Evolutionary conservation across 2,113 vertebrate species (phyloP).

Genomic region (Glaucomys volans): DNA sequence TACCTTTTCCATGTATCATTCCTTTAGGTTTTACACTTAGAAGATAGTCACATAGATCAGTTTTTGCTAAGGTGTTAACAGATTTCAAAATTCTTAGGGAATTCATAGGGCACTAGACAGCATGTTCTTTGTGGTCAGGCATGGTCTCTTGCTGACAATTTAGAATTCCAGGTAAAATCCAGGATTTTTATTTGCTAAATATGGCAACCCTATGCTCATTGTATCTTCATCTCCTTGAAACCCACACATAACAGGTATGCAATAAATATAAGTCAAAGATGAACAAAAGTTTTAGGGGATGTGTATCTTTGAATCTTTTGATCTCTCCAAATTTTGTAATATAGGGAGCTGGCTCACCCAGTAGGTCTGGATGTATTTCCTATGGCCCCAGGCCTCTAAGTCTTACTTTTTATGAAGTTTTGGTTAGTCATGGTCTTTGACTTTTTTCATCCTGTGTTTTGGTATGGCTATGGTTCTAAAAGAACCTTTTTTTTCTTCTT

Average conservation of each 20-base stretch:
- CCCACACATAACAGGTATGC: background rate
- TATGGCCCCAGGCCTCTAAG: background rate
- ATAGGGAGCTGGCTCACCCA: background rate
- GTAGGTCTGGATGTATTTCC: background rate
- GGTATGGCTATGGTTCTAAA: background rate
- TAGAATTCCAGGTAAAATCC: slow-evolving; percentile 10
- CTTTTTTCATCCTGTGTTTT: background rate
- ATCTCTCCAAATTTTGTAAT: background rate
- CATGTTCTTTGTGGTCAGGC: background rate
- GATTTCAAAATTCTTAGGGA: slow-evolving; percentile 7
- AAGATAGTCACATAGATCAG: background rate
- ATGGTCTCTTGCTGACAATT: slow-evolving; percentile 5
- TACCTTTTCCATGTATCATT: slow-evolving; percentile 9
- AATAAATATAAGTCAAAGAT: background rate
- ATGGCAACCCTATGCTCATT: background rate
- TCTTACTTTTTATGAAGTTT: slow-evolving; percentile 15
- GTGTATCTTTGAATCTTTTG: background rate
- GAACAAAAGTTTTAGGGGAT: background rate
- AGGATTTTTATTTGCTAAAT: slow-evolving; percentile 35
- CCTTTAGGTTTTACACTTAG: background rate
- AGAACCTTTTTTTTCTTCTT: slow-evolving; percentile 35
- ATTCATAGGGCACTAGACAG: background rate
- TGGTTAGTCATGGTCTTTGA: background rate
- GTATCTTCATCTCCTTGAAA: background rate
- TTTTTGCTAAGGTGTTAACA: slow-evolving; percentile 27